These are phyloP conservation scores for Chelonus insularis DNA, from an alignment of 1,140 invertebrate genomes.

Conservation along the genomic window DNA sequence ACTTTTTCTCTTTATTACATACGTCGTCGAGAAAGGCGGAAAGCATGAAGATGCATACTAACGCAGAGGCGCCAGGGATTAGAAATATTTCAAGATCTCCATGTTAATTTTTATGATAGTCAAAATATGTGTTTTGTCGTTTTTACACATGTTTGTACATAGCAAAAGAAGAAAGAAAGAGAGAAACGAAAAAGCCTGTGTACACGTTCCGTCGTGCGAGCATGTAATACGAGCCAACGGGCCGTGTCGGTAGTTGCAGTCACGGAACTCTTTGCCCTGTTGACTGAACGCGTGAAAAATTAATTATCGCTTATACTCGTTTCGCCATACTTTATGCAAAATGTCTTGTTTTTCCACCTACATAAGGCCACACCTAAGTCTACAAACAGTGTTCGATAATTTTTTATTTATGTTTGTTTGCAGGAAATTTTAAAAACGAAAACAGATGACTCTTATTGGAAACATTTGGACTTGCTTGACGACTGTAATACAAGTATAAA, in stretches of 20 bases:
- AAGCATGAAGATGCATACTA: neutral
- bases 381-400: too few species aligned
- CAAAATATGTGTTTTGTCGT: neutral
- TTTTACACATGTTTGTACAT: neutral
- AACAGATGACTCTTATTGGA: too few species aligned
- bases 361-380: neutral
- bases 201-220: constrained; percentile 50
- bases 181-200: constrained; percentile 1
- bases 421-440: too few species aligned
- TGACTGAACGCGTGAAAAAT: constrained; percentile 52
- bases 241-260: constrained; percentile 47
- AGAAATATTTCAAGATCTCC: too few species aligned
- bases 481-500: too few species aligned
- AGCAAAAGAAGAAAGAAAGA: neutral
- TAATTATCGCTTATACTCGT: constrained; percentile 40
- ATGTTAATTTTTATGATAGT: neutral
- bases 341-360: constrained; percentile 10
- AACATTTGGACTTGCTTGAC: too few species aligned
- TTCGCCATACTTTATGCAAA: constrained; percentile 20
- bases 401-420: too few species aligned
- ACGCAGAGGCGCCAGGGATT: neutral
- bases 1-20: constrained; percentile 18
- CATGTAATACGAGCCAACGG: constrained; percentile 57
- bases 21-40: constrained; percentile 14
- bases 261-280: constrained; percentile 35